Evolutionary conservation across 2,888 invertebrate species (phyloP).

Genomic region (Leptinotarsa peninsularis): DNA sequence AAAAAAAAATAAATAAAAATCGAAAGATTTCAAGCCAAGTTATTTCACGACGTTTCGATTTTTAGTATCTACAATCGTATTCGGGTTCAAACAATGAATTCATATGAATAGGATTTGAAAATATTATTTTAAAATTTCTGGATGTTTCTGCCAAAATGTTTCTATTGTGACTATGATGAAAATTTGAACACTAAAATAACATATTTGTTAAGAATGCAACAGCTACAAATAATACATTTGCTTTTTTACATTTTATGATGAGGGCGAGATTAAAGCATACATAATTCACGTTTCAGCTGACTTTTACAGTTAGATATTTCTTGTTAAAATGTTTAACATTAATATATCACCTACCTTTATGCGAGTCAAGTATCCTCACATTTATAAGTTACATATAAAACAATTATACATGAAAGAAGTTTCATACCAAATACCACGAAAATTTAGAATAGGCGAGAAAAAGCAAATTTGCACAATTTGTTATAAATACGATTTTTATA

Average conservation of each 20-base stretch:
- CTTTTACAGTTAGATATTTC: slow-evolving; percentile 14
- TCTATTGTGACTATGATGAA: background rate
- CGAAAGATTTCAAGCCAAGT: no score
- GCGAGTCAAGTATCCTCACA: background rate
- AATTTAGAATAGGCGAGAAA: slow-evolving; percentile 17
- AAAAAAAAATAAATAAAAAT: no score
- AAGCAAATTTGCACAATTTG: slow-evolving; percentile 17
- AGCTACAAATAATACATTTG: background rate
- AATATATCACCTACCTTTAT: slow-evolving; percentile 17
- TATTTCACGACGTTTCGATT: no score
- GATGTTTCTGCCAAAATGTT: no score
- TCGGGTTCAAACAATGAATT: no score
- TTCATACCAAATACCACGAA: slow-evolving; percentile 15
- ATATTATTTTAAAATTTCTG: no score
- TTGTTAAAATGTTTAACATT: slow-evolving; percentile 3
- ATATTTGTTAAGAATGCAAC: background rate
- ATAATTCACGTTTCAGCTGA: slow-evolving; percentile 4
- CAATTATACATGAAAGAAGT: background rate
- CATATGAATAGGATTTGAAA: no score
- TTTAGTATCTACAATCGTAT: no score
- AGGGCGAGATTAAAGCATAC: background rate
- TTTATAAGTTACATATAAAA: background rate
- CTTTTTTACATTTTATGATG: background rate
- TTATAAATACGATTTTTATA: slow-evolving; percentile 21
- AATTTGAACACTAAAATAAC: background rate